Evolutionary conservation across 1,140 invertebrate species (phyloP).

Genomic region (Macrobrachium rosenbergii): DNA sequence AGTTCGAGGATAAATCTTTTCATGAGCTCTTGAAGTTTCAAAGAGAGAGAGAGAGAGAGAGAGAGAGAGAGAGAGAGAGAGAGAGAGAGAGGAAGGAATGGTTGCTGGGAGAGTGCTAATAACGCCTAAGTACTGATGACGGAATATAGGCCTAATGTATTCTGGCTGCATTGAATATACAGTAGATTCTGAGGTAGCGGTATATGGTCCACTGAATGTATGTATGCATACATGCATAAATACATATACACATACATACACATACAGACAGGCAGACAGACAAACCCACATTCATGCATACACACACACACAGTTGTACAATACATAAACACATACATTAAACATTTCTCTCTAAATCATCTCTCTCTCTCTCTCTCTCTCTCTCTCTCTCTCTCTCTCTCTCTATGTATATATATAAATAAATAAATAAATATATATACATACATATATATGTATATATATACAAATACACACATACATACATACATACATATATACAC

Average conservation of each 20-base stretch:
- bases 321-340: neutral
- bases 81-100: neutral
- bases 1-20: too few relatives aligned
- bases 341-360: neutral
- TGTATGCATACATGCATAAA: constrained; percentile 21
- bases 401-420: neutral
- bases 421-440: neutral
- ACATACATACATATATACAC: too few relatives aligned
- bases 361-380: neutral
- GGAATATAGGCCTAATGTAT: neutral
- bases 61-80: constrained; percentile 15
- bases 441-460: neutral
- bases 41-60: constrained; percentile 15
- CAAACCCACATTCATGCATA: constrained; percentile 11
- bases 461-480: too few relatives aligned
- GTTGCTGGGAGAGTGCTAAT: neutral
- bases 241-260: constrained; percentile 10
- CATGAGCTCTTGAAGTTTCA: neutral
- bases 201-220: constrained; percentile 6
- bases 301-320: neutral
- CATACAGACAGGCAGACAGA: neutral
- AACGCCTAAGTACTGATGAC: neutral
- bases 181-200: neutral
- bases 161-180: neutral
- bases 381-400: neutral